A percentile compares a stretch with the other conserved stretches of the same genome.
Conservation (phyloP, 1,140 invertebrate species). For the Brachionus calyciflorus region DNA sequence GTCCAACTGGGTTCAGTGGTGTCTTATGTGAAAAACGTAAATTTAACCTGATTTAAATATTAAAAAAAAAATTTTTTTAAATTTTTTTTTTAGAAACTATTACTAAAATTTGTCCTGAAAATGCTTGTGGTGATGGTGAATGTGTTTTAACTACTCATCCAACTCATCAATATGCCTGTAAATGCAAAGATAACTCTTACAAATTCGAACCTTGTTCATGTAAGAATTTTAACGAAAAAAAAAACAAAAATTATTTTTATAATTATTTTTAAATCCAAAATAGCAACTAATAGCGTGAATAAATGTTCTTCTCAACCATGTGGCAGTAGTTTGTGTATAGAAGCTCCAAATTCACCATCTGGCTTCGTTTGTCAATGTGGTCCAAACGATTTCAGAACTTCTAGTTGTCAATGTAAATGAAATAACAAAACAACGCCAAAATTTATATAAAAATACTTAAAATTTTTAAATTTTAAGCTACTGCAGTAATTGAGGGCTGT, state of each 20-base stretch:
- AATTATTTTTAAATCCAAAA: background rate
- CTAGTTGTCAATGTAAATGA: conserved; percentile 34
- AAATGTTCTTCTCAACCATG: conserved; percentile 40
- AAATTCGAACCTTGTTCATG: conserved; percentile 46
- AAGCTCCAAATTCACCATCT: conserved; percentile 39
- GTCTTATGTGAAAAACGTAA: conserved; percentile 42
- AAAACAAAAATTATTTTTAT: background rate
- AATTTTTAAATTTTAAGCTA: background rate
- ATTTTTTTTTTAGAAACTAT: background rate
- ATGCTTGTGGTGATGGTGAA: conserved; percentile 42
- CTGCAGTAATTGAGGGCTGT: background rate
- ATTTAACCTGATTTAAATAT: no score
- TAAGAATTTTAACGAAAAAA: no score
- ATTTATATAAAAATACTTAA: background rate
- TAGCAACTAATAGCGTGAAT: background rate
- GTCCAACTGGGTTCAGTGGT: conserved; percentile 20
- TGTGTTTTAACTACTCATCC: conserved; percentile 44
- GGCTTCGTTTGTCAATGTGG: conserved; percentile 45
- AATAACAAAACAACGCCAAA: background rate
- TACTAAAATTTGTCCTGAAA: conserved; percentile 42
- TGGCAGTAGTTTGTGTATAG: conserved; percentile 18
- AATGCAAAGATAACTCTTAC: conserved; percentile 41
- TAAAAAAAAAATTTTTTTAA: background rate
- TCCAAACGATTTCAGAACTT: conserved; percentile 39
- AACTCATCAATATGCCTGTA: conserved; percentile 39